Conservation (phyloP, 2,888 invertebrate genomes). For the Tromatobia lineatoria region DNA sequence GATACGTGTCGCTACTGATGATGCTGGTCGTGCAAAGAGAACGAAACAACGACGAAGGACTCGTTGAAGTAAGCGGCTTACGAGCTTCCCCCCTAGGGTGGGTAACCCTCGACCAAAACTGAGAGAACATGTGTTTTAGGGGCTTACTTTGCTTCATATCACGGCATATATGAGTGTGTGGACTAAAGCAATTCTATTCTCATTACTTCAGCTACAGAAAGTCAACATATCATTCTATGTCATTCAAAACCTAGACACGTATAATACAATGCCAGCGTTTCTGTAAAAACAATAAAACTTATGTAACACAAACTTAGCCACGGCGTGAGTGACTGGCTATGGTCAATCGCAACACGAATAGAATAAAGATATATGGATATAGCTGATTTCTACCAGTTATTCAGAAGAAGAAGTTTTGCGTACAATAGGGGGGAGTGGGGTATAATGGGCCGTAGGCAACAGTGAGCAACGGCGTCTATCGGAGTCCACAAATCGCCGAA, state of each 20-base stretch:
- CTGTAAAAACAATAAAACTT: too few species aligned
- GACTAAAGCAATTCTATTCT: not conserved
- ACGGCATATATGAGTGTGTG: not conserved
- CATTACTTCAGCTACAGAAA: not conserved
- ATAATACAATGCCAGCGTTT: too few species aligned
- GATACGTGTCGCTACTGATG: constrained; percentile 14
- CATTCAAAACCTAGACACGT: not conserved
- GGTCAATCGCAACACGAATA: too few species aligned
- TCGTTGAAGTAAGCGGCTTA: constrained; percentile 24
- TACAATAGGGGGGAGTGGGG: too few species aligned
- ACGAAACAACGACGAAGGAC: constrained; percentile 12
- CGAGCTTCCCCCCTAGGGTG: not conserved
- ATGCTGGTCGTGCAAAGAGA: constrained; percentile 19
- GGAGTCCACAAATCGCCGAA: too few species aligned
- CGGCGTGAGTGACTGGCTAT: too few species aligned
- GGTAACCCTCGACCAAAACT: constrained; percentile 8
- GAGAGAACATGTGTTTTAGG: constrained; percentile 6
- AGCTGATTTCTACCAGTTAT: too few species aligned
- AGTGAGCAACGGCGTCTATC: too few species aligned
- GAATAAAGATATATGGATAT: too few species aligned
- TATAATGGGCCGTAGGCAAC: too few species aligned
- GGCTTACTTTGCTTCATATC: constrained; percentile 11
- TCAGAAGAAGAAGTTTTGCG: too few species aligned
- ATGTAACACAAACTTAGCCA: too few species aligned
- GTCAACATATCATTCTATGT: not conserved